Conservation (phyloP, 2,797 vertebrate species). For the Eulemur albifrons region DNA sequence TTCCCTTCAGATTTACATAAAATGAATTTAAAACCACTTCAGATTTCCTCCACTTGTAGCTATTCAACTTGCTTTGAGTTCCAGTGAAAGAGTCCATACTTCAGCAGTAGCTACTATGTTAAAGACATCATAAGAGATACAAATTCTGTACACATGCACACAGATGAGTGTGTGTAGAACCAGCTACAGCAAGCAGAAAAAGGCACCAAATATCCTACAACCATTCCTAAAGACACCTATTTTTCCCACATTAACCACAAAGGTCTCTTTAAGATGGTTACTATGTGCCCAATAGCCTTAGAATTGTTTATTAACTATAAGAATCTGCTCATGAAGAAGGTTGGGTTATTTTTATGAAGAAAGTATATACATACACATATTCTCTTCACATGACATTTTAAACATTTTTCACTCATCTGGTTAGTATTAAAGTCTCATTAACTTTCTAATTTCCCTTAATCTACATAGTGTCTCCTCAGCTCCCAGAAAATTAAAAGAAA, state of each 20-base stretch:
- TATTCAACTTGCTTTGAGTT: not conserved
- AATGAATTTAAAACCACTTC: not conserved
- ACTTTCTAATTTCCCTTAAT: not conserved
- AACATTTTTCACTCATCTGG: not conserved
- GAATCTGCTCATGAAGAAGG: not conserved
- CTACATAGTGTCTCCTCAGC: not conserved
- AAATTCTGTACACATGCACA: not conserved
- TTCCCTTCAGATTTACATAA: not conserved
- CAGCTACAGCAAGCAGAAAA: not conserved
- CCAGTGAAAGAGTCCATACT: not conserved
- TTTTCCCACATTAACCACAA: not conserved
- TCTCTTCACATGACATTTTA: not conserved
- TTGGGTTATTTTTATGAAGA: not conserved
- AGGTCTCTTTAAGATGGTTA: not conserved
- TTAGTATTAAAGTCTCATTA: not conserved
- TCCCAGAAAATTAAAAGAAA: not conserved
- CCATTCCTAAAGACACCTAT: not conserved
- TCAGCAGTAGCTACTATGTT: not conserved
- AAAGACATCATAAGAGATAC: not conserved
- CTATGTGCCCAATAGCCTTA: not conserved
- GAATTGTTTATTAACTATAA: not conserved
- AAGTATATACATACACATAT: not conserved
- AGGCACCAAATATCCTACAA: too few species aligned
- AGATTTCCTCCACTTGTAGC: not conserved
- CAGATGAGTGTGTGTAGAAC: accelerated